These are phyloP conservation scores for Volucella zonaria DNA, from an alignment of 2,888 invertebrate species.

Conservation along the genomic window DNA sequence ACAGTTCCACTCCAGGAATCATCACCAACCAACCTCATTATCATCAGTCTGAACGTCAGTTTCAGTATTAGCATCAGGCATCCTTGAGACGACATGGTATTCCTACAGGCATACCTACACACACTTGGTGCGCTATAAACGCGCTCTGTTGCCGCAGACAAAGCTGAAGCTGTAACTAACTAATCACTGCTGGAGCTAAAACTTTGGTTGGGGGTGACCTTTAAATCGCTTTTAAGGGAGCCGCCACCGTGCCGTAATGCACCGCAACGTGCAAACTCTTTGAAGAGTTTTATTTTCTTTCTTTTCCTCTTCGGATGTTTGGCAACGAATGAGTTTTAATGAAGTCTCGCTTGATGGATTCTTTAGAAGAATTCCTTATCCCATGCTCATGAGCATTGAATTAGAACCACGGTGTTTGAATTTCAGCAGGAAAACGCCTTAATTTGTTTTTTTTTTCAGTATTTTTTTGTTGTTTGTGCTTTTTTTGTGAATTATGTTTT, in stretches of 20 bases:
- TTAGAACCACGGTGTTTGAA: constrained; percentile 57
- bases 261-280: constrained; percentile 57
- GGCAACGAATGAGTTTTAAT: constrained; percentile 66
- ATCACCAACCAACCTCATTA: constrained; percentile 69
- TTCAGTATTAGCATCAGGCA: constrained; percentile 12
- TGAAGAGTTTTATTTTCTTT: constrained; percentile 32
- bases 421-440: constrained; percentile 37
- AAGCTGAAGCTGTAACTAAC: constrained; percentile 46
- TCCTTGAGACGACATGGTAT: constrained; percentile 57
- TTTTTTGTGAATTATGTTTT: constrained; percentile 54
- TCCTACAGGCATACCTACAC: constrained; percentile 23
- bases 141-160: constrained; percentile 47
- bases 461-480: neutral
- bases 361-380: constrained; percentile 61
- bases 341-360: constrained; percentile 67
- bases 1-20: constrained; percentile 68
- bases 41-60: constrained; percentile 20
- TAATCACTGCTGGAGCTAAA: constrained; percentile 43
- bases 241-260: constrained; percentile 28
- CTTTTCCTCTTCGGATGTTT: constrained; percentile 33
- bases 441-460: constrained; percentile 39
- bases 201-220: constrained; percentile 37
- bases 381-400: constrained; percentile 53
- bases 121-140: constrained; percentile 26
- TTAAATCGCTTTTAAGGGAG: constrained; percentile 47